Base-by-base conservation (phyloP, 1,140 invertebrate genomes). In the Diabrotica virgifera region DNA sequence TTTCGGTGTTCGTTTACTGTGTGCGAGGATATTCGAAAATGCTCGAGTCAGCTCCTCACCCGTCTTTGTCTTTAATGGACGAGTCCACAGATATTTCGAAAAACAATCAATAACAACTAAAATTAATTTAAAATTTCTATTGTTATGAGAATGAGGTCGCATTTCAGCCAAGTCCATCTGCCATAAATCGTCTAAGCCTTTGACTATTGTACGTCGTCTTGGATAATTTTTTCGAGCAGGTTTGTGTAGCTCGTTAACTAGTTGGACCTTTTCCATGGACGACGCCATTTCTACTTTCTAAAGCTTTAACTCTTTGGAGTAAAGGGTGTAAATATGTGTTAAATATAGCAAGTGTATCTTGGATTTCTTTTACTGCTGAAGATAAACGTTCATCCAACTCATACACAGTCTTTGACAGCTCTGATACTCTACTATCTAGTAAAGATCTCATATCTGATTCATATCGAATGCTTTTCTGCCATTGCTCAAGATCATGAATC, bases 51-150 rank as follows among this genome's bases (percentile, higher is more conserved):
- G 1, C 4, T 24, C 24, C 24, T 24, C 24, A 2, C 68, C 78
- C 57, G 63, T 80, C 76, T 85, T 85, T 9, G 66, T 77, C 78
- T 82, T 82, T 38, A 84, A 14, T 6, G 80, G 77, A 35, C 77
- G 51, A n/a, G 76, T 76, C 24, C 24, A 24, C 24, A 24, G 1
- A 24, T 2, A 24, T 4, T 24, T 24, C 4, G 24, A 24, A 24
- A 24, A 24, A 24, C 24, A 24, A 24, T 24, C 24, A 24, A 24
- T 24, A 2, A 24, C 4, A 24, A 24, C 24, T 1, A 24, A 4
- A 24, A 24, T 24, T 4, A 80, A 83, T 61, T 77, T 78, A 69
- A 71, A 78, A 35, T 75, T 74, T 52, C 74, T 71, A 74, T 84
- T 84, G 50, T 70, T 24, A 65, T 67, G 66, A 13, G 67, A 63